These are phyloP conservation scores for Cylindroiulus punctatus DNA, from an alignment of 2,888 invertebrate genomes.

Conservation along the genomic window DNA sequence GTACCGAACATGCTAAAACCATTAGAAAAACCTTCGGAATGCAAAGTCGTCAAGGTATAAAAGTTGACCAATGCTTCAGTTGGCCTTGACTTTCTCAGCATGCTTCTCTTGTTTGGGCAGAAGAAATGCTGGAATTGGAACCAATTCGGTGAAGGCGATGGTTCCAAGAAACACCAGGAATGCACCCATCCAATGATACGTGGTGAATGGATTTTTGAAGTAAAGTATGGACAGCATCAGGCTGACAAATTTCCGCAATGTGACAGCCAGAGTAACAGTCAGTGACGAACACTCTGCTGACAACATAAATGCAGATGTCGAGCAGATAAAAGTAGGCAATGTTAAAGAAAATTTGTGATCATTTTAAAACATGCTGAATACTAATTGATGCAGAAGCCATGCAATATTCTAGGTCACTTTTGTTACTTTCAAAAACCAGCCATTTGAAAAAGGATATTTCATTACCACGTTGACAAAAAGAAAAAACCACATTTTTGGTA, in stretches of 20 bases:
- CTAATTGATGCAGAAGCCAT: too few relatives aligned
- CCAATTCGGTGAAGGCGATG: constrained; percentile 65
- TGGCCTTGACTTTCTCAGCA: not conserved
- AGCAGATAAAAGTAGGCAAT: constrained; percentile 67
- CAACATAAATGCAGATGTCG: constrained; percentile 68
- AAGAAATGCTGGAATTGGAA: constrained; percentile 49
- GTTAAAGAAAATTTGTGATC: too few relatives aligned
- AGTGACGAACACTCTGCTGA: constrained; percentile 68
- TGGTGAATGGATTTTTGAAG: constrained; percentile 69
- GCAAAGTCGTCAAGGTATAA: not conserved
- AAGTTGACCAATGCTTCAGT: constrained; percentile 12
- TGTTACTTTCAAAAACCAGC: too few relatives aligned
- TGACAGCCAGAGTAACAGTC: constrained; percentile 69
- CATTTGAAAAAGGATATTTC: constrained; percentile 62
- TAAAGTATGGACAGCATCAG: constrained; percentile 68
- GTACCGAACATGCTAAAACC: constrained; percentile 16
- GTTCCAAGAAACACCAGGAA: constrained; percentile 68
- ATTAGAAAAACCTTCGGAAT: not conserved
- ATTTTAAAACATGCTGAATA: too few relatives aligned
- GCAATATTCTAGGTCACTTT: too few relatives aligned
- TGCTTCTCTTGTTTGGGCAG: not conserved
- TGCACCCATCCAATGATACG: constrained; percentile 67
- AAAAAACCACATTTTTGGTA: constrained; percentile 66
- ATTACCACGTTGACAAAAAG: constrained; percentile 64
- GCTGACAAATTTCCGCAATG: constrained; percentile 69